Evolutionary conservation across 64 coral and sea anemone genomes (phyloP).

Genomic region (Montipora foliosa): DNA sequence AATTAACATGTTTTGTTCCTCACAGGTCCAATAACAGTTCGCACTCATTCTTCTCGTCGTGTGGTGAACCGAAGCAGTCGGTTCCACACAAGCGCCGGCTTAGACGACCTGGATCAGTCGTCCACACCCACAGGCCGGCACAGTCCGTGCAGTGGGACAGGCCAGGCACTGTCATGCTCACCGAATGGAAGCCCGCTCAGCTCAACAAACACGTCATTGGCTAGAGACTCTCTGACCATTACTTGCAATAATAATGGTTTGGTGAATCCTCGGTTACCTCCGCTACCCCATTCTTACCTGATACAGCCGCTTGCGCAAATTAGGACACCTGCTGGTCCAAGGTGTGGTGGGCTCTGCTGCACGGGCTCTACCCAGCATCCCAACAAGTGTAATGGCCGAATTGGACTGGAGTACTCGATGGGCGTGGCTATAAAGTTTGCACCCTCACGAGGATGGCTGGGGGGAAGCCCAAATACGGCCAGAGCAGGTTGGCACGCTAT

Average conservation of each 20-base stretch:
- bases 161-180: conserved; percentile 66
- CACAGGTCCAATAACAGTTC: conserved; percentile 87
- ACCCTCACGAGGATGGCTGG: conserved; percentile 88
- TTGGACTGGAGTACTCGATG: conserved; percentile 71
- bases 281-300: conserved; percentile 86
- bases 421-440: conserved; percentile 88
- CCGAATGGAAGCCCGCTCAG: conserved; percentile 91
- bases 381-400: conserved; percentile 81
- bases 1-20: neutral
- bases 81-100: conserved; percentile 95
- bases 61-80: conserved; percentile 98
- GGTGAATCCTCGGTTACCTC: conserved; percentile 92
- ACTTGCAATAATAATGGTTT: conserved; percentile 90
- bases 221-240: conserved; percentile 79
- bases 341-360: conserved; percentile 84
- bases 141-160: conserved; percentile 62
- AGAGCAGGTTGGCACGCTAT: conserved; percentile 56
- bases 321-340: conserved; percentile 72
- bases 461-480: conserved; percentile 59
- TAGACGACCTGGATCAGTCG: conserved; percentile 86
- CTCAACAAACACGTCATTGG: conserved; percentile 35
- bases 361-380: conserved; percentile 62
- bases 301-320: conserved; percentile 86
- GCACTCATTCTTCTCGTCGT: conserved; percentile 89
- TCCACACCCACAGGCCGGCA: conserved; percentile 46